Evolutionary conservation across 2,888 invertebrate species (phyloP), one percentile per base, ranked within the genome.

Genomic region (Nephrotoma flavescens): DNA sequence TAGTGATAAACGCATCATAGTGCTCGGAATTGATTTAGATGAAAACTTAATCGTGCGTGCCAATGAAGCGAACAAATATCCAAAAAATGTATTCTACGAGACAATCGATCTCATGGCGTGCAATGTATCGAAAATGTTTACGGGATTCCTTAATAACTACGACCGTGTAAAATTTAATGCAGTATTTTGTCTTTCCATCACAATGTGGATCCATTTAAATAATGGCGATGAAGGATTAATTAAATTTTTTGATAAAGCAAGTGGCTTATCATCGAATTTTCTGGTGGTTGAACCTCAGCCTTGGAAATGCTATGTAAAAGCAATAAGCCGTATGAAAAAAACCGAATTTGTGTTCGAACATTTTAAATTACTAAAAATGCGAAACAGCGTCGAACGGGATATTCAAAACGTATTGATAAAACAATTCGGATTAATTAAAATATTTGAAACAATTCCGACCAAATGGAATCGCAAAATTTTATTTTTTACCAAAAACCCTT

Each of bases 131-230:
- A 90, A 91, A 47, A 41, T 6, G 4, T 86, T 86, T 9, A 52
- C n/a, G 6, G 41, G 52, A 7, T 41, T 57, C 15, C 57, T 86
- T n/a, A 87, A 89, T 47, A 88, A 88, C 2, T 88, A 91, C 88
- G 89, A 92, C 0, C 92, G 91, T 86, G 86, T 89, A 0, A 92
- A 90, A 87, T 96, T 96, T 92, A 94, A 95, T 91, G 92, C 94
- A 3, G 93, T 94, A 86, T 96, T 96, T 90, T 96, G 96, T 90
- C 96, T 97, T 90, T 97, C 97, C 7, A 94, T 96, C 44, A 96
- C 96, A 19, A 96, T 97, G 96, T 97, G 97, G 97, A 96, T 97
- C 89, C 97, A 97, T 91, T 90, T 97, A 41, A 97, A 97, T 90
- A 93, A 95, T 91, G 96, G 96, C 6, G 97, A 97, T 92, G 90